A percentile compares a stretch with the other conserved stretches of the same genome.
phyloP scores from a whole-genome alignment of 2,113 vertebrate genomes.

The Crocuta crocuta region DNA sequence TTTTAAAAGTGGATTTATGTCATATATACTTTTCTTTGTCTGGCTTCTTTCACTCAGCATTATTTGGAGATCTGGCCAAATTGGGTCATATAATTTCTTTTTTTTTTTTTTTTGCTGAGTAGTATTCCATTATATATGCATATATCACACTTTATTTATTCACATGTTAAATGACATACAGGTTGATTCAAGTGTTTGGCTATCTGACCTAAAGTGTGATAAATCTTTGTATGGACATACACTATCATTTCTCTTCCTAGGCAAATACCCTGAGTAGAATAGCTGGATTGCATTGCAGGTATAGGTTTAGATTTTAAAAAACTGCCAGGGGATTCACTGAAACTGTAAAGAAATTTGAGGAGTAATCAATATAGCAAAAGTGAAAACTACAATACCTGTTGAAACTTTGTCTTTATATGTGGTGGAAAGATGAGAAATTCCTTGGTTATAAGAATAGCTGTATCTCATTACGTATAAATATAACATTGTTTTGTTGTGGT shows the following conservation, averaged over 20 bases:
- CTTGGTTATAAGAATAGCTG: not conserved
- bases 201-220: not conserved
- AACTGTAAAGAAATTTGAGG: not conserved
- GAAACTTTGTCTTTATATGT: not conserved
- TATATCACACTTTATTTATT: not conserved
- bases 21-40: not conserved
- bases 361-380: not conserved
- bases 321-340: not conserved
- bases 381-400: not conserved
- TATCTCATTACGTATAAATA: not conserved
- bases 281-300: not conserved
- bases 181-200: not conserved
- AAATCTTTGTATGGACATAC: not conserved
- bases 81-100: not conserved
- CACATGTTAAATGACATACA: not conserved
- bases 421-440: not conserved
- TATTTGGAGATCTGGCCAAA: not conserved
- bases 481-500: not conserved
- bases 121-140: not conserved
- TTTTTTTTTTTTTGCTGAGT: not conserved
- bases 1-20: not conserved
- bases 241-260: not conserved
- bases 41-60: not conserved
- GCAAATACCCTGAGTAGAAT: not conserved
- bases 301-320: not conserved